Conservation (phyloP, 2,888 invertebrate species). For the Fabriciana adippe region DNA sequence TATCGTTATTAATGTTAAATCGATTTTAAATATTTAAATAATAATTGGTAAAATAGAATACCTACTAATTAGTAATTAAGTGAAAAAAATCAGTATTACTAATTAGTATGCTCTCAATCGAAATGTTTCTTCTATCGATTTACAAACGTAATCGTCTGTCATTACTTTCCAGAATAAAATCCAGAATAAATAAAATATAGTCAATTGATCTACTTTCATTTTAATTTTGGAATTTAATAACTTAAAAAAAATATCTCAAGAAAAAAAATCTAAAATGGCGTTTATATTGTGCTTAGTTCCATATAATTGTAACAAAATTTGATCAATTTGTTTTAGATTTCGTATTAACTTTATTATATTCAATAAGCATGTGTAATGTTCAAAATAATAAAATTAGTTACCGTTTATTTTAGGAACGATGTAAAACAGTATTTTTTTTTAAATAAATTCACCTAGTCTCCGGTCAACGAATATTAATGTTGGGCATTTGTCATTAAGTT, state of each 20-base stretch:
- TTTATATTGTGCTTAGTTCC: not conserved
- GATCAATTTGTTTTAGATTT: slow-evolving; percentile 6
- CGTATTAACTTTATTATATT: slow-evolving; percentile 16
- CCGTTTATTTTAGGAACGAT: slow-evolving; percentile 33
- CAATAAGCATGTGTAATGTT: slow-evolving; percentile 28
- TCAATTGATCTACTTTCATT: too few species aligned
- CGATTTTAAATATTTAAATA: not conserved
- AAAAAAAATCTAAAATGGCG: not conserved
- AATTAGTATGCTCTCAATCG: slow-evolving; percentile 2
- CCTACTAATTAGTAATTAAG: slow-evolving; percentile 14
- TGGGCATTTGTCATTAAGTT: slow-evolving; percentile 43
- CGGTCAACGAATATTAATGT: slow-evolving; percentile 49
- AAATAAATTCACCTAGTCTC: slow-evolving; percentile 47
- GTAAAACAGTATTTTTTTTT: slow-evolving; percentile 40
- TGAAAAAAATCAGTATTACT: slow-evolving; percentile 9
- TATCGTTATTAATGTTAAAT: not conserved
- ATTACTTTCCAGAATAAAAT: not conserved
- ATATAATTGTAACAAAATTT: slow-evolving; percentile 13
- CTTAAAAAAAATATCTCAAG: slow-evolving; percentile 3
- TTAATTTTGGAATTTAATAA: not conserved
- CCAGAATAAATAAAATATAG: not conserved
- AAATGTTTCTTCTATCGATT: not conserved
- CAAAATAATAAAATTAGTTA: slow-evolving; percentile 32
- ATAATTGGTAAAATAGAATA: not conserved
- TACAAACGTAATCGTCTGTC: slow-evolving; percentile 12